These are phyloP conservation scores for Eulimnadia texana DNA, from an alignment of 1,140 invertebrate genomes.

Conservation along the genomic window DNA sequence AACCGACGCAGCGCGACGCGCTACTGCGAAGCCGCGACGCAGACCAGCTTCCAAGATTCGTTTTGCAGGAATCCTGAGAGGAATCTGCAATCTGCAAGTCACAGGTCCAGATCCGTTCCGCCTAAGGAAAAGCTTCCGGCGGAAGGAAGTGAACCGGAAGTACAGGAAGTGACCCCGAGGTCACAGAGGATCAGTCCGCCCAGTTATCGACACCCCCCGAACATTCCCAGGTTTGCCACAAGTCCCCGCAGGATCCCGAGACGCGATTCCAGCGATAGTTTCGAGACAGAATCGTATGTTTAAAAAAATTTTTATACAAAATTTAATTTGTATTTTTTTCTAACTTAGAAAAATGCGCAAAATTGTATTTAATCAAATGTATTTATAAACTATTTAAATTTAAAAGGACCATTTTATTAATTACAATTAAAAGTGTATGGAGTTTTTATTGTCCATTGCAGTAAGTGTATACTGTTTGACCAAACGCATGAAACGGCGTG, in stretches of 20 bases:
- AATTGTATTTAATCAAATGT: not conserved
- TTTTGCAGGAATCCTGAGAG: not conserved
- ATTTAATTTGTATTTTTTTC: not conserved
- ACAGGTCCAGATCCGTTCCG: constrained; percentile 1
- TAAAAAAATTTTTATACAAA: not conserved
- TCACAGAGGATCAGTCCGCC: constrained; percentile 24
- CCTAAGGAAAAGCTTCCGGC: no score
- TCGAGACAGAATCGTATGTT: constrained; percentile 26
- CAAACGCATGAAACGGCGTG: no score
- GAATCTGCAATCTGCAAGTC: not conserved
- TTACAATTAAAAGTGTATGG: no score
- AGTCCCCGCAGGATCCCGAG: constrained; percentile 15
- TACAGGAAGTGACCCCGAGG: constrained; percentile 6
- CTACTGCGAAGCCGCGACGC: constrained; percentile 17
- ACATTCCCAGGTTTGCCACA: constrained; percentile 17
- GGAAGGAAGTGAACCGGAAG: not conserved
- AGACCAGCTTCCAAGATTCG: constrained; percentile 18
- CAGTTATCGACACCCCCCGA: constrained; percentile 24
- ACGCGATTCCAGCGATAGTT: constrained; percentile 22
- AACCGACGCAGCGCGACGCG: constrained; percentile 19
- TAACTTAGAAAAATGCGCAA: not conserved
- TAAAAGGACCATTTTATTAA: no score
- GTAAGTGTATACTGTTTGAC: no score
- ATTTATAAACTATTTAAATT: no score
- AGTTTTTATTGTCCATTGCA: no score